Percentiles rank a stretch among this genome's conserved stretches.
phyloP scores from a whole-genome alignment of 1,140 invertebrate genomes.

The Listronotus bonariensis region DNA sequence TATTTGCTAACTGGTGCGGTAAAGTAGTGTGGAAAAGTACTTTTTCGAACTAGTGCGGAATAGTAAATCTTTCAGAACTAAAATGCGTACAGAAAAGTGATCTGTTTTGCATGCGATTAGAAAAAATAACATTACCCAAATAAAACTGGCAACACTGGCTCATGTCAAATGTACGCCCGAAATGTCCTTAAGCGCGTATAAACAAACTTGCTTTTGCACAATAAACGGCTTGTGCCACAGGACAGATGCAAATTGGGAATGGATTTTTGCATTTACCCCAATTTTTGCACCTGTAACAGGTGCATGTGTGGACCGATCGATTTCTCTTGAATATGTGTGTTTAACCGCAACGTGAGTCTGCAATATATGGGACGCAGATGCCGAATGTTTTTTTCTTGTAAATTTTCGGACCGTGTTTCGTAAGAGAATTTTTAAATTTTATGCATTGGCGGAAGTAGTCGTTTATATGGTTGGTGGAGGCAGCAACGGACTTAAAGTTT shows the following conservation, averaged over 20 bases:
- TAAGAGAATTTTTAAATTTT: neutral
- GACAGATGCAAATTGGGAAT: conserved; percentile 34
- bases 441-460: too few relatives aligned
- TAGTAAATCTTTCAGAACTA: too few relatives aligned
- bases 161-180: neutral
- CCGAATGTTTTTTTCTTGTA: conserved; percentile 1
- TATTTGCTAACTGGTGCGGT: too few relatives aligned
- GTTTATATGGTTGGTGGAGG: too few relatives aligned
- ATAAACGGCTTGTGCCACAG: conserved; percentile 14
- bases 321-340: conserved; percentile 12
- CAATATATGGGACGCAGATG: conserved; percentile 29
- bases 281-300: conserved; percentile 36
- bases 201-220: conserved; percentile 22
- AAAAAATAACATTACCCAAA: too few relatives aligned
- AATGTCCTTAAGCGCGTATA: neutral
- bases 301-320: conserved; percentile 8
- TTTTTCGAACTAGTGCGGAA: too few relatives aligned
- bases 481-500: too few relatives aligned
- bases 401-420: neutral
- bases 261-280: conserved; percentile 26
- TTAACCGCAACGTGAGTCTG: neutral
- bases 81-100: too few relatives aligned
- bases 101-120: too few relatives aligned
- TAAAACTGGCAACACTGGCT: too few relatives aligned
- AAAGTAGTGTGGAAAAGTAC: too few relatives aligned